Conservation (phyloP, 2,888 invertebrate species). For the Scaptomyza polygonia region DNA sequence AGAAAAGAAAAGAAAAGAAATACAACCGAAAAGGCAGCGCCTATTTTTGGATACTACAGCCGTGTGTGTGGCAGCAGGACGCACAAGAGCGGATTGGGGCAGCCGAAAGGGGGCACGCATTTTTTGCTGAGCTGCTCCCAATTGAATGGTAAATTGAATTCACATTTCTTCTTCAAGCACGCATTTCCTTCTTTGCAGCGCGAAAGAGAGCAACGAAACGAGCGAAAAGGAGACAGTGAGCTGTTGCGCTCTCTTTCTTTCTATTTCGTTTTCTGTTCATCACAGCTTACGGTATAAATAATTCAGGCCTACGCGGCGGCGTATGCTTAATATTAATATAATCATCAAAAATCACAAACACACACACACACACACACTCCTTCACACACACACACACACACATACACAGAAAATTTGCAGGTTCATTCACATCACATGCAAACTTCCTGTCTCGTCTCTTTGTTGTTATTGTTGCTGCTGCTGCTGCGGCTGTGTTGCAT, state of each 20-base stretch:
- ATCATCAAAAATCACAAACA: conserved; percentile 50
- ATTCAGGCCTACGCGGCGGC: conserved; percentile 51
- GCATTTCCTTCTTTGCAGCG: conserved; percentile 40
- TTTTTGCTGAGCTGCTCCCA: conserved; percentile 44
- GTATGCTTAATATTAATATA: conserved; percentile 72
- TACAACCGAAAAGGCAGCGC: conserved; percentile 57
- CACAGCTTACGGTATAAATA: conserved; percentile 43
- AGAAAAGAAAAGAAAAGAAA: not conserved
- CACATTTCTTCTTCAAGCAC: conserved; percentile 25
- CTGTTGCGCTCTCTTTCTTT: not conserved
- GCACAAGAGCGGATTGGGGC: too few relatives aligned
- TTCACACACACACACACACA: conserved; percentile 16
- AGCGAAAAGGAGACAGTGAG: not conserved
- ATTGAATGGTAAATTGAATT: conserved; percentile 75
- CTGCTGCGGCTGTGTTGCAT: conserved; percentile 49
- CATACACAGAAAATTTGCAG: conserved; percentile 33
- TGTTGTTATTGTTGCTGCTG: conserved; percentile 39
- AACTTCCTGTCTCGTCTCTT: conserved; percentile 69
- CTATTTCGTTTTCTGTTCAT: conserved; percentile 1
- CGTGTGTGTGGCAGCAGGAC: conserved; percentile 47
- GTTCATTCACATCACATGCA: conserved; percentile 54
- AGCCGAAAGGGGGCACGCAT: too few relatives aligned
- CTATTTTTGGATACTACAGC: conserved; percentile 73
- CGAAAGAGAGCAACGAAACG: not conserved
- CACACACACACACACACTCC: conserved; percentile 21